Evolutionary conservation across 1,140 invertebrate genomes (phyloP).

Genomic region (Bombus ignitus): DNA sequence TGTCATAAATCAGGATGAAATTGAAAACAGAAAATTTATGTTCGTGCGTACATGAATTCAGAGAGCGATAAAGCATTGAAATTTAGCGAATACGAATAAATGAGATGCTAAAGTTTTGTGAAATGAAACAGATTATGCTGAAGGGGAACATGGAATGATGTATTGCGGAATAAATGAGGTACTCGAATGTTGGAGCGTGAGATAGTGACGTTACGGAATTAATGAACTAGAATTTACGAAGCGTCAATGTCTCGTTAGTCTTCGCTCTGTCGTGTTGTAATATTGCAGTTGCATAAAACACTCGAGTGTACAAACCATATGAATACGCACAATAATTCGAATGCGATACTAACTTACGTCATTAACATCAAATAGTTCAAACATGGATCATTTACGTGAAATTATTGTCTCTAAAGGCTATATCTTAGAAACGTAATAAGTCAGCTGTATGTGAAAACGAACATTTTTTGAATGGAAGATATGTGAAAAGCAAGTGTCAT

Average conservation of each 20-base stretch:
- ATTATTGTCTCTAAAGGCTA: neutral
- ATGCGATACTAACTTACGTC: neutral
- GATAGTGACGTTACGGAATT: neutral
- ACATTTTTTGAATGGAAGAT: fast-evolving
- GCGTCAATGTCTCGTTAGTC: neutral
- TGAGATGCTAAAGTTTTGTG: neutral
- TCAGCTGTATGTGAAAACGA: neutral
- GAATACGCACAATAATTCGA: neutral
- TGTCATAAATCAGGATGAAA: neutral
- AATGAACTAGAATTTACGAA: neutral
- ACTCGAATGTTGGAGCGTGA: neutral
- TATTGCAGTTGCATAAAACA: neutral
- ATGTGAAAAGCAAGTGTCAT: neutral
- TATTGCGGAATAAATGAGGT: conserved; percentile 9
- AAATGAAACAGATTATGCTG: neutral
- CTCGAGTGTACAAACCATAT: neutral
- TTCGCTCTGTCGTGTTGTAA: neutral
- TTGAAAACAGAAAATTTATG: neutral
- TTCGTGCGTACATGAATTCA: neutral
- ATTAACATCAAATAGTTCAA: neutral
- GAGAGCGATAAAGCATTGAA: neutral
- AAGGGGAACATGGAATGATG: neutral
- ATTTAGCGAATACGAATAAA: conserved; percentile 7
- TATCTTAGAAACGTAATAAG: no score
- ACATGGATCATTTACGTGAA: neutral